phyloP scores from a whole-genome alignment of 2,113 vertebrate species.

The Pithys albifrons region DNA sequence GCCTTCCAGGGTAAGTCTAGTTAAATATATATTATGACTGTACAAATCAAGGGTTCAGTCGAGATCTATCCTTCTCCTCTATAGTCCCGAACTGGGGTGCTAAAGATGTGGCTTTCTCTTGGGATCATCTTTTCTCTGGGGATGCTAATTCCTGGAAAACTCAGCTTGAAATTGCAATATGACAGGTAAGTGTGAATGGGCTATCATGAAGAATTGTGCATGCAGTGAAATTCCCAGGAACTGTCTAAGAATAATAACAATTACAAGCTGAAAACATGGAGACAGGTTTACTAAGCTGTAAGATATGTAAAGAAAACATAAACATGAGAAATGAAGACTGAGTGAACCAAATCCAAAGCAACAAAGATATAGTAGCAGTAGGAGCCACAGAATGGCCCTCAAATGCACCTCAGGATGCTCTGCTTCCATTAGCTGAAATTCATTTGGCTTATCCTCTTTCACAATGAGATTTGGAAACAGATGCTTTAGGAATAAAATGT shows the following conservation, averaged over 20 bases:
- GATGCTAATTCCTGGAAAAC: constrained; percentile 32
- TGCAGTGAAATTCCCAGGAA: not conserved
- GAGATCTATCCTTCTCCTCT: not conserved
- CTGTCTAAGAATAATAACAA: not conserved
- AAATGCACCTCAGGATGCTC: not conserved
- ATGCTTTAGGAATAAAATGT: constrained; percentile 1
- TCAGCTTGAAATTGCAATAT: constrained; percentile 13
- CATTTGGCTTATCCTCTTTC: not conserved
- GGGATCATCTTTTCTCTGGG: constrained; percentile 7
- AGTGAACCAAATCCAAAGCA: not conserved
- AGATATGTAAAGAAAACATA: not conserved
- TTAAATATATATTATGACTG: not conserved
- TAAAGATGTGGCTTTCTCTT: constrained; percentile 41
- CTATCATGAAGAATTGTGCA: not conserved
- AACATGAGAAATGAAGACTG: not conserved
- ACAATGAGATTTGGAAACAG: constrained; percentile 18
- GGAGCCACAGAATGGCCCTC: not conserved
- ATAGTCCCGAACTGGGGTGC: not conserved
- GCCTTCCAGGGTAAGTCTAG: not conserved
- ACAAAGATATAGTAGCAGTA: not conserved
- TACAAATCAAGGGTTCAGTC: not conserved
- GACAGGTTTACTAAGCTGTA: not conserved
- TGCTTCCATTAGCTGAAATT: constrained; percentile 27
- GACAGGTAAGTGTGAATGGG: not conserved
- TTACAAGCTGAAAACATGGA: not conserved